Percentiles rank a stretch among this genome's conserved stretches.
phyloP scores from a whole-genome alignment of 2,113 vertebrate species.

The Thunnus maccoyii region DNA sequence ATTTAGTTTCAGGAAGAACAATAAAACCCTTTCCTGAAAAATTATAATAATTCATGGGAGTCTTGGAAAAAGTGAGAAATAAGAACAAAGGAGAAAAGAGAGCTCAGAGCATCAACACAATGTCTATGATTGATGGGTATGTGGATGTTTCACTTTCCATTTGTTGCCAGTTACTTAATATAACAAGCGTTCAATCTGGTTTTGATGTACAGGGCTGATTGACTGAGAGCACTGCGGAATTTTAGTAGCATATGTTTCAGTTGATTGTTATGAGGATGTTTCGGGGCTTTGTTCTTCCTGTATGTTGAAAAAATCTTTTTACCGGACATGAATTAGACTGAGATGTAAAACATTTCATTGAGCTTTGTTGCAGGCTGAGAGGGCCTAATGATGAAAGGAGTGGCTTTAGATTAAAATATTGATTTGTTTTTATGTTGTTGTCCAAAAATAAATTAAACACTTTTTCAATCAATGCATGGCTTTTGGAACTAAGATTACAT shows the following conservation, averaged over 20 bases:
- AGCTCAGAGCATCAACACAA: background rate
- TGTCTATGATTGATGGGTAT: background rate
- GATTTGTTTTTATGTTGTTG: conserved; percentile 37
- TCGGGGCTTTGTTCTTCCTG: conserved; percentile 9
- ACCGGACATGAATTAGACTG: conserved; percentile 10
- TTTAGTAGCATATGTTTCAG: background rate
- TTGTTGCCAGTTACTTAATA: background rate
- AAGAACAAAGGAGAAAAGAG: background rate
- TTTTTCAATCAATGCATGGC: conserved; percentile 20
- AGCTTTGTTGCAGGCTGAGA: conserved; percentile 30
- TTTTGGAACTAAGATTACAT: conserved; percentile 31
- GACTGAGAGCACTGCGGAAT: background rate
- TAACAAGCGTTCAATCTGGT: background rate
- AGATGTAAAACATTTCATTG: conserved; percentile 33
- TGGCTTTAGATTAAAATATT: conserved; percentile 39
- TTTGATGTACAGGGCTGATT: background rate
- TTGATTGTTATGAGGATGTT: background rate
- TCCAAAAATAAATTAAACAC: conserved; percentile 44
- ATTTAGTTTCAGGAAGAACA: background rate
- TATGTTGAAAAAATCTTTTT: background rate
- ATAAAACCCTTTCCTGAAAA: too few species aligned
- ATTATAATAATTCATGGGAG: background rate
- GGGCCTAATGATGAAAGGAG: conserved; percentile 22
- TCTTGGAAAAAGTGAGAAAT: background rate
- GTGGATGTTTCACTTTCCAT: background rate